Percentiles rank a stretch among this genome's conserved stretches.
Conservation (phyloP, 2,888 invertebrate species). For the Lepidocyrtoides sp. region DNA sequence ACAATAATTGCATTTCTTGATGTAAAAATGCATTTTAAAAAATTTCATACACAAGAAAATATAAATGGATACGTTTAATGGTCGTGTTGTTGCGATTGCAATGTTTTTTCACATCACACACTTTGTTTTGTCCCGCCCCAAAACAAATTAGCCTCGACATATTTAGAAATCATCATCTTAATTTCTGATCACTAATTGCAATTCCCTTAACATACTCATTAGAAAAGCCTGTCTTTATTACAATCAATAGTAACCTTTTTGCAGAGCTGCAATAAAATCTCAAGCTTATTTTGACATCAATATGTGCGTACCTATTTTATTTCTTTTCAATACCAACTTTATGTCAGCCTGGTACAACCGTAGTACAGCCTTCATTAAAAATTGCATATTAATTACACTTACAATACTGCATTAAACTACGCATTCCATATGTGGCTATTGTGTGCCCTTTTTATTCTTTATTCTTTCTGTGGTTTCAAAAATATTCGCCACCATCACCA, state of each 20-base stretch:
- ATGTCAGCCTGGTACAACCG: too few species aligned
- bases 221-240: background rate
- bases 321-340: conserved; percentile 13
- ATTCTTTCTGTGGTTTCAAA: background rate
- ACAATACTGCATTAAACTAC: background rate
- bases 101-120: background rate
- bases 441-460: background rate
- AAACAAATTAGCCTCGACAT: background rate
- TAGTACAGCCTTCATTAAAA: conserved; percentile 41
- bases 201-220: conserved; percentile 18
- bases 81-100: too few species aligned
- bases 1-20: too few species aligned
- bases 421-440: conserved; percentile 1
- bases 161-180: conserved; percentile 39
- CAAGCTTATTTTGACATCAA: background rate
- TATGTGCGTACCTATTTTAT: conserved; percentile 1
- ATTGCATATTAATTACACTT: conserved; percentile 26
- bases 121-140: background rate
- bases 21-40: too few species aligned
- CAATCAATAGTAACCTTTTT: background rate
- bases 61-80: too few species aligned
- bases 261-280: background rate
- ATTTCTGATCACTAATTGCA: background rate
- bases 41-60: too few species aligned
- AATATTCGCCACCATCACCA: background rate